Base-by-base conservation (phyloP, 1,140 invertebrate genomes). In the Wiebesia pumilae region DNA sequence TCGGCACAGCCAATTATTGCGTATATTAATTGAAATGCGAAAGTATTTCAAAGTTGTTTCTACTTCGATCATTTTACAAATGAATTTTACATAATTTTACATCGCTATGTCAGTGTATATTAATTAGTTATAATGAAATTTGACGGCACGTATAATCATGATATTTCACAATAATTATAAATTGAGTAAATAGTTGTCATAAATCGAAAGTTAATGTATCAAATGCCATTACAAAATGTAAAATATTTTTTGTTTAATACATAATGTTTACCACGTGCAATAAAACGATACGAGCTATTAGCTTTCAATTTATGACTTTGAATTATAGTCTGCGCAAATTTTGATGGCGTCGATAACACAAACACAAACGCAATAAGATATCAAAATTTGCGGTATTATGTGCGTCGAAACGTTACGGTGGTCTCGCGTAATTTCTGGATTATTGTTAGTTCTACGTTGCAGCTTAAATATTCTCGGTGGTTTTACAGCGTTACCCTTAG, bases 181-280 rank as follows among this genome's bases (percentile, higher is more conserved):
- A 71, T 40, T 19, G 19, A 14, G 30, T 69, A 69, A 69, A 35
- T 33, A 69, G 10, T 24, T 35, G 21, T 71, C 3, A 62, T 40
- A 71, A 71, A 71, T 38, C 3, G 19, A 2, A 10, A 71, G 4
- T 35, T 16, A 62, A 27, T 47, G 14, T 38, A 43, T n/a, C 54
- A 69, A 79, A 33, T 69, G 65, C 33, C 58, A 38, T 51, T 78
- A 69, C 24, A 54, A 84, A 78, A 84, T 84, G 38, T 84, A 84
- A 54, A 51, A 65, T n/a, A 9, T 62, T 54, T 79, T 77, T 84
- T 79, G 43, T 84, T 84, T 67, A 27, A 16, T 65, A 35, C 40
- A 14, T 24, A 30, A n/a, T 71, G 67, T 79, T 80, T 81, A 71
- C 47, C 30, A 81, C 47, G 40, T 71, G 33, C 62, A 51, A 80